These are phyloP conservation scores for Microtus californicus DNA, from an alignment of 2,797 vertebrate species.

Conservation along the genomic window DNA sequence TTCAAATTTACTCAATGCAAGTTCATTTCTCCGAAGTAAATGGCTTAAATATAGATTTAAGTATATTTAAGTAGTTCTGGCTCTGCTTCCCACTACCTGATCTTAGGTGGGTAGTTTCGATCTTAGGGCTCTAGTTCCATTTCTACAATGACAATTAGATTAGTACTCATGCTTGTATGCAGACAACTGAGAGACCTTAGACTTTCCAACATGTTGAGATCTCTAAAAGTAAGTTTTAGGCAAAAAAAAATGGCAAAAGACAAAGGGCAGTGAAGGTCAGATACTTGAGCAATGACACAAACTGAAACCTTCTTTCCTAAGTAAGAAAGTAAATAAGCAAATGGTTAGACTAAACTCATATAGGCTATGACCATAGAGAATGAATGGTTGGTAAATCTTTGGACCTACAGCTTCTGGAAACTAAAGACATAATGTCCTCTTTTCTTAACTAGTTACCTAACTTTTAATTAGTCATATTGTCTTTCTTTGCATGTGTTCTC, in stretches of 20 bases:
- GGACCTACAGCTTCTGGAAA: not conserved
- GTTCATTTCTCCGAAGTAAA: not conserved
- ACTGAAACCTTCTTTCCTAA: not conserved
- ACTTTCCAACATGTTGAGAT: not conserved
- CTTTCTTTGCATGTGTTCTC: constrained; percentile 13
- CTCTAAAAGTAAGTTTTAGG: not conserved
- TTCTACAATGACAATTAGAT: not conserved
- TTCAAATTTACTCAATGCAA: not conserved
- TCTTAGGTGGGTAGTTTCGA: not conserved
- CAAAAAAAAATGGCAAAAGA: not conserved
- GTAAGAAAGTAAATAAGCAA: not conserved
- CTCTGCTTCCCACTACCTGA: not conserved
- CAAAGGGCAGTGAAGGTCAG: not conserved
- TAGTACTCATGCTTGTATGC: not conserved
- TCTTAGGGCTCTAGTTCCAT: not conserved
- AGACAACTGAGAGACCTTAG: not conserved
- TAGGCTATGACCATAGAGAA: not conserved
- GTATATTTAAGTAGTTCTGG: not conserved
- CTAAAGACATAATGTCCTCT: not conserved
- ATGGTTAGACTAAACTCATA: not conserved
- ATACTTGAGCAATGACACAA: not conserved
- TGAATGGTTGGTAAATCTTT: not conserved
- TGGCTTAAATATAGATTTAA: not conserved
- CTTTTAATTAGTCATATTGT: not conserved
- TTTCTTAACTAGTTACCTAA: constrained; percentile 14